Evolutionary conservation across 1,140 invertebrate species (phyloP), one percentile per base, ranked within the genome.

Genomic region (Sarcophaga bullata): DNA sequence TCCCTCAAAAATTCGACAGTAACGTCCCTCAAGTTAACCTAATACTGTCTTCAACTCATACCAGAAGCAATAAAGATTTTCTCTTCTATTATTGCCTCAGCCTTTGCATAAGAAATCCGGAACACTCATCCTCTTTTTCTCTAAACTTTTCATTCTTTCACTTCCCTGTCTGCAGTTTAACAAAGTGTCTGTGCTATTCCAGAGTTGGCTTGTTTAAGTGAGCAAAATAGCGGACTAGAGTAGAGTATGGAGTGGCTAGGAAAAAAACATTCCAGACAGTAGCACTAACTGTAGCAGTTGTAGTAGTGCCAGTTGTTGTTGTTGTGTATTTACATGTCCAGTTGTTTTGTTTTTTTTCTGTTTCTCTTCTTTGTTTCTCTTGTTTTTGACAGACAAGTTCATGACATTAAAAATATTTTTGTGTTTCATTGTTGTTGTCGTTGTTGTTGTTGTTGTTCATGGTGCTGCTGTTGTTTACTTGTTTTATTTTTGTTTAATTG

Each of bases 321-420:
- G 25, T 37, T 37, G 25, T n/a, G 62, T 68, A 68, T n/a, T 68
- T 68, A 19, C 19, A 68, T 68, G 62, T 68, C 62, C 62, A 68
- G 62, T 68, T 68, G 19, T 68, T 68, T 68, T 68, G 9, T 15
- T 68, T 68, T 68, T 19, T 68, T 68, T 68, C 19, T 68, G n/a
- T 68, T 68, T n/a, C 13, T 1, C 13, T 52, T 52, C 50, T 10
- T n/a, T 52, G 50, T 52, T 52, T 52, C 50, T 1, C 13, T 10
- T 13, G 50, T 68, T 68, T 68, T 68, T 68, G 62, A 68, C 62
- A 68, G 62, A 68, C 62, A 68, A 68, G 62, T 68, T 68, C 62
- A 68, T 68, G 62, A 68, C 62, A 68, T 68, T 68, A 68, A 68
- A 68, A 68, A 68, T 19, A 68, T 68, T 68, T 68, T 68, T 68